Evolutionary conservation across 2,113 vertebrate species (phyloP), one percentile per base, ranked within the genome.

Genomic region (Stercorarius parasiticus): DNA sequence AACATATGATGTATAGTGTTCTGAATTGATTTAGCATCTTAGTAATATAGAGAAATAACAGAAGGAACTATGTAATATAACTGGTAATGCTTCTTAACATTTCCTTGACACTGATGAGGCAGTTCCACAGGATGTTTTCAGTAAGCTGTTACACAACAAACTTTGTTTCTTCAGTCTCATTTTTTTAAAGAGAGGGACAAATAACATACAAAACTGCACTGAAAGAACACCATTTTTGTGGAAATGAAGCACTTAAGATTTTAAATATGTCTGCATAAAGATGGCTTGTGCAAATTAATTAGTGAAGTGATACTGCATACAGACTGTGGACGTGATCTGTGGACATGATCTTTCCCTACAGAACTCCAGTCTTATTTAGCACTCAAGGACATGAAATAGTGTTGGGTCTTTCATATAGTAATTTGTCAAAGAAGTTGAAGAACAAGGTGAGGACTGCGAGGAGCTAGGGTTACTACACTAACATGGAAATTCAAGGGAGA

Each of bases 31-130:
- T 50, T 34, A 80, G 7, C 22, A 52, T 27, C 40, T 56, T 42
- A 40, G 12, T 22, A 42, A 34, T 82, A 9, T 38, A 66, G 19
- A 2, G 2, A 83, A 66, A 56, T 15, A 53, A 66, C 14, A 66
- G 26, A 90, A 73, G 6, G 5, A 62, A 30, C 5, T 20, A 10
- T 34, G 11, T 18, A 47, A 77, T 16, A 29, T 19, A 72, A 38
- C 49, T 80, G 13, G 5, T 43, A 87, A 78, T 30, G 29, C 3
- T 81, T 83, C 38, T 69, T 22, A 73, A 56, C 3, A 32, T 43
- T 67, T 85, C 23, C 10, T 53, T 53, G 14, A 16, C 20, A 12
- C 6, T 0, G 0, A 26, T 16, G 17, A 52, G 19, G 2, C 1
- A 1, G 5, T 62, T 90, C 38, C 17, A 22, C n/a, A 56, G 50